Evolutionary conservation across 2,888 invertebrate species (phyloP).

Genomic region (Phorcus lineatus): DNA sequence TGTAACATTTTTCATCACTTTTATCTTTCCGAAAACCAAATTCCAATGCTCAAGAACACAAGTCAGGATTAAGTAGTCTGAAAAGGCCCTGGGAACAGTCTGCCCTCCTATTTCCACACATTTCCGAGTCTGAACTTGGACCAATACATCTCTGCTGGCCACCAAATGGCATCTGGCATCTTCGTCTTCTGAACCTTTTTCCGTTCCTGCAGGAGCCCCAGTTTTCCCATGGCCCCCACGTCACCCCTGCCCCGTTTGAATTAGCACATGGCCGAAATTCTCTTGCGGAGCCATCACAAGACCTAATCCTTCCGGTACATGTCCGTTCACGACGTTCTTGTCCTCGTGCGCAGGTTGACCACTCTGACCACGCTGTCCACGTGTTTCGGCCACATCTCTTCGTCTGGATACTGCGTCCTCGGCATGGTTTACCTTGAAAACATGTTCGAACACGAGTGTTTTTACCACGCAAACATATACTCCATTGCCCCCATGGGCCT

Average conservation of each 20-base stretch:
- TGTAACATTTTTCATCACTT: no score
- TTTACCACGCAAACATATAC: neutral
- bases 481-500: neutral
- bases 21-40: no score
- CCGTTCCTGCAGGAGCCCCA: neutral
- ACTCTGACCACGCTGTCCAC: no score
- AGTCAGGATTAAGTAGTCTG: neutral
- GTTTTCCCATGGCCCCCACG: neutral
- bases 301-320: no score
- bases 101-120: neutral
- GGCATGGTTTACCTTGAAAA: neutral
- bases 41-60: neutral
- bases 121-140: neutral
- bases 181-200: neutral
- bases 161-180: neutral
- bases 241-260: neutral
- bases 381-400: neutral
- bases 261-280: no score
- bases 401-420: neutral
- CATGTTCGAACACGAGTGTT: neutral
- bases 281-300: no score
- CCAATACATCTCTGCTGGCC: neutral
- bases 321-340: no score
- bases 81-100: neutral
- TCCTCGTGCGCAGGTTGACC: no score